Percentiles rank a stretch among this genome's conserved stretches.
Evolutionary conservation across 2,888 invertebrate species (phyloP).

Genomic region (Scaptomyza reducta): DNA sequence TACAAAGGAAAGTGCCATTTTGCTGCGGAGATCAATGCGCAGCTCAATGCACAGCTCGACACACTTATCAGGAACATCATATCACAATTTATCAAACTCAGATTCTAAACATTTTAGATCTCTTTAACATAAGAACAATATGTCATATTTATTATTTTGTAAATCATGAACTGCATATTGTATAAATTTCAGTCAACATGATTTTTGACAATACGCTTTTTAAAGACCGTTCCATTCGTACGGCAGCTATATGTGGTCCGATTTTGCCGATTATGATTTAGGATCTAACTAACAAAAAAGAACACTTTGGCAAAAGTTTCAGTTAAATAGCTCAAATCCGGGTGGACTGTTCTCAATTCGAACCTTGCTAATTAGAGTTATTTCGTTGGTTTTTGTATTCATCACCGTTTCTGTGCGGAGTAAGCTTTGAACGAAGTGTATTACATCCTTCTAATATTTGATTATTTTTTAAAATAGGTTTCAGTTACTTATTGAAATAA

Average conservation of each 20-base stretch:
- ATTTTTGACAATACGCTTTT: too few relatives aligned
- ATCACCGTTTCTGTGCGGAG: background rate
- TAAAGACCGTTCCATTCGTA: too few relatives aligned
- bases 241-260: too few relatives aligned
- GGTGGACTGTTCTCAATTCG: too few relatives aligned
- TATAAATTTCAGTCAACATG: slow-evolving; percentile 11
- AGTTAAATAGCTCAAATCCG: too few relatives aligned
- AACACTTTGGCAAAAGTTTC: too few relatives aligned
- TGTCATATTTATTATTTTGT: too few relatives aligned
- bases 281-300: too few relatives aligned
- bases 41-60: background rate
- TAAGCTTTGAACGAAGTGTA: background rate
- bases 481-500: background rate
- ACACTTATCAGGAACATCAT: background rate
- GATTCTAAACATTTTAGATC: background rate
- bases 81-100: fast-evolving
- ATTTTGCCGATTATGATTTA: too few relatives aligned
- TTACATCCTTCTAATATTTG: background rate
- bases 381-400: too few relatives aligned
- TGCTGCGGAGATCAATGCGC: background rate
- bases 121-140: background rate
- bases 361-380: too few relatives aligned
- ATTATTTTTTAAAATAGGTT: background rate
- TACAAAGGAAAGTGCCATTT: too few relatives aligned
- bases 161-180: slow-evolving; percentile 1